Evolutionary conservation across 1,140 invertebrate genomes (phyloP), one percentile per base, ranked within the genome.

Genomic region (Drosophila nigrodunni): DNA sequence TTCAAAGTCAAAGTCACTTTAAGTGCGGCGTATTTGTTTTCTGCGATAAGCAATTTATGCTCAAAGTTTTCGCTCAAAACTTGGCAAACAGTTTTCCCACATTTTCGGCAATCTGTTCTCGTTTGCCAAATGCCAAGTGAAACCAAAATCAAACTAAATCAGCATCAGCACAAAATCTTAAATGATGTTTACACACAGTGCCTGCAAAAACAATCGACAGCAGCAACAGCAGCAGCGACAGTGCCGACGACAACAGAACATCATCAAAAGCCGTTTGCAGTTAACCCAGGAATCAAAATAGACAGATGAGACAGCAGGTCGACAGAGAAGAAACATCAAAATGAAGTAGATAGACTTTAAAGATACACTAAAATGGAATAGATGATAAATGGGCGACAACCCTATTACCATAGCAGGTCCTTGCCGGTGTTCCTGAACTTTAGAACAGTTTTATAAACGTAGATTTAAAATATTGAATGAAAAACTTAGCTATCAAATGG

Each of bases 11-110:
- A 13, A 47, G 6, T 15, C 37, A 50, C 57, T 44, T 41, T 55
- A 52, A 68, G 60, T 64, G 57, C 49, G 57, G 18, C 25, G 57
- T 49, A 69, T 50, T 64, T 58, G 15, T 25, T 68, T 34, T 13
- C 50, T 37, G 30, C 77, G 83, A 87, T 87, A 87, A 87, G 83
- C 83, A 88, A 88, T 82, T 88, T 88, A 80, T 87, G 80, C 54
- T 54, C 34, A 87, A 87, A 87, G 77, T 87, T 87, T 88, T 72
- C 68, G 64, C 78, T 82, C 62, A 82, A 82, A 87, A 86, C 71
- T 86, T 86, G 50, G 49, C 62, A 64, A 71, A 77, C 66, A 49
- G 34, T 54, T 43, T 35, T 25, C 34, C 35, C 39, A 69, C 71
- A 68, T 69, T 69, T 55, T 60, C 13, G 57, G 25, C 68, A 66